These are phyloP conservation scores for Calonectris borealis DNA, from an alignment of 2,113 vertebrate genomes.

Conservation along the genomic window DNA sequence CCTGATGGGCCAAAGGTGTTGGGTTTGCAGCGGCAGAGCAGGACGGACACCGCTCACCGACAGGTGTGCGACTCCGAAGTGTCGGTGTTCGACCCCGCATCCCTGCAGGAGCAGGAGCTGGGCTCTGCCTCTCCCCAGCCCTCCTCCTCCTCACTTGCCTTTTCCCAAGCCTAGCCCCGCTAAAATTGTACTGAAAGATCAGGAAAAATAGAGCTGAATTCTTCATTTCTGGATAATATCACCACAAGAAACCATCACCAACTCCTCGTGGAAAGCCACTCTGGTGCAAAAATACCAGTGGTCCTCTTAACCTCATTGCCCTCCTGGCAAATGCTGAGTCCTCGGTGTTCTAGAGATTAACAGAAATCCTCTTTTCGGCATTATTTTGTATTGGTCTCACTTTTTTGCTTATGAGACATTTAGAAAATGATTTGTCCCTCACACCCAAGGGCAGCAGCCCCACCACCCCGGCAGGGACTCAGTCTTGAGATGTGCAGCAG, in stretches of 20 bases:
- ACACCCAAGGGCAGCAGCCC: background rate
- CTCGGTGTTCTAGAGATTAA: background rate
- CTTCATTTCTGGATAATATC: background rate
- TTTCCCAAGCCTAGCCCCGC: background rate
- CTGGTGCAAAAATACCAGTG: background rate
- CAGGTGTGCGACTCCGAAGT: fast-evolving
- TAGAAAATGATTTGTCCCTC: background rate
- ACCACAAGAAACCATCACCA: background rate
- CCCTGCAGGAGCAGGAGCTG: background rate
- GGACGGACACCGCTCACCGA: background rate
- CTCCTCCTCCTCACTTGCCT: background rate
- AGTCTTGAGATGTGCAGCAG: background rate
- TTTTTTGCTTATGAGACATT: background rate
- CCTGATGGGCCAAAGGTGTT: background rate
- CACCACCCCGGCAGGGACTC: too few relatives aligned
- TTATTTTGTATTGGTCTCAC: background rate
- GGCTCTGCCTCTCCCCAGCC: background rate
- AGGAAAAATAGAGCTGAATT: background rate
- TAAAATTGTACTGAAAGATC: background rate
- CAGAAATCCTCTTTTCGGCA: background rate
- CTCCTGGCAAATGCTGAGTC: background rate
- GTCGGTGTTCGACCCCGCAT: background rate
- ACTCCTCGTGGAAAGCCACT: background rate
- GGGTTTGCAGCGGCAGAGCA: background rate
- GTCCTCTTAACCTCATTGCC: background rate